Percentiles rank a stretch among this genome's conserved stretches.
Conservation (phyloP, 64 coral and sea anemone species). For the Porites australiensis region DNA sequence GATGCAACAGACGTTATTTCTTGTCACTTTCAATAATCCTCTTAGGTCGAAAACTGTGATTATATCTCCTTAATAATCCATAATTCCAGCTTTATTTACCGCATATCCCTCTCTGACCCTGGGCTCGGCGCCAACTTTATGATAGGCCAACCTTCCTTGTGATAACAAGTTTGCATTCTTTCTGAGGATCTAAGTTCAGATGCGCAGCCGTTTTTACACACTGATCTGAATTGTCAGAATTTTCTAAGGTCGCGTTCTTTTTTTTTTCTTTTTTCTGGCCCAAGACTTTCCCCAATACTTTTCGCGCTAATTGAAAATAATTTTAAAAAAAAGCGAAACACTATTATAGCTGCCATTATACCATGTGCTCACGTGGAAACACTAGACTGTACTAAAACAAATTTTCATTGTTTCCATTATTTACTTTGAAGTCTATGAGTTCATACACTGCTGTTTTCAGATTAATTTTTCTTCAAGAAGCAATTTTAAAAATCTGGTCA, state of each 20-base stretch:
- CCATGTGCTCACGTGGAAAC: too few species aligned
- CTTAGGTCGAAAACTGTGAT: not conserved
- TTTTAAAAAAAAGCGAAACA: too few species aligned
- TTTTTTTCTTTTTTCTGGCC: too few species aligned
- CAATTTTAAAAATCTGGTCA: too few species aligned
- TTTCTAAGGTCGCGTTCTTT: not conserved
- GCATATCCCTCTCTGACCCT: conserved; percentile 32
- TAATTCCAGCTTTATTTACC: conserved; percentile 36
- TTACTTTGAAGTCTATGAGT: not conserved
- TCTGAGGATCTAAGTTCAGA: not conserved
- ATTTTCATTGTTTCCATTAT: too few species aligned
- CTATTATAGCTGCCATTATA: too few species aligned
- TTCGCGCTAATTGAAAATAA: too few species aligned
- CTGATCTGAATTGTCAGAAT: not conserved
- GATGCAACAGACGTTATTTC: conserved; percentile 9
- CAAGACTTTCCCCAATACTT: too few species aligned
- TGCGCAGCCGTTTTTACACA: not conserved
- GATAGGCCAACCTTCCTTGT: conserved; percentile 14
- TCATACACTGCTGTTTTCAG: not conserved
- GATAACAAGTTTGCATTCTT: conserved; percentile 15
- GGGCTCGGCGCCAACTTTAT: conserved; percentile 31
- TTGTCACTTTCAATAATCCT: conserved; percentile 11
- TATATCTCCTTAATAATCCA: conserved; percentile 43
- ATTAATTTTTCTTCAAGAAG: not conserved
- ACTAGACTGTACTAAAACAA: too few species aligned